Evolutionary conservation across 2,113 vertebrate genomes (phyloP).

Genomic region (Haemorhous mexicanus): DNA sequence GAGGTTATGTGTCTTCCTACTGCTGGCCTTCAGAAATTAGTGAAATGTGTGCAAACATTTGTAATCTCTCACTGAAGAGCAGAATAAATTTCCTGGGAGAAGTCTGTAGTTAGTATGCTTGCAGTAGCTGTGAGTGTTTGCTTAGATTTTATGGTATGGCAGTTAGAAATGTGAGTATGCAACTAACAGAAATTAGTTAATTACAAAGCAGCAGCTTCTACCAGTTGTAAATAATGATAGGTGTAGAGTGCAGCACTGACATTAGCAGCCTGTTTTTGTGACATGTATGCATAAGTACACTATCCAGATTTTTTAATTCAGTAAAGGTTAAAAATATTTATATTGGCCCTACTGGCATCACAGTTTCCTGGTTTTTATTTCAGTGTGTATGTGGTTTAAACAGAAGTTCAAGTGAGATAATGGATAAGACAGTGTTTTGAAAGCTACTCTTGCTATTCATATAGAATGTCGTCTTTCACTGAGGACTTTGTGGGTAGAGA

Average conservation of each 20-base stretch:
- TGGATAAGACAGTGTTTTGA: background rate
- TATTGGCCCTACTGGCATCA: background rate
- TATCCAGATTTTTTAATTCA: background rate
- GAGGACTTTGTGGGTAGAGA: background rate
- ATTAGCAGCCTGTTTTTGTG: background rate
- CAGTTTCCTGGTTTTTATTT: background rate
- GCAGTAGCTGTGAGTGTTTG: slow-evolving; percentile 5
- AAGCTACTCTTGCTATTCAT: background rate
- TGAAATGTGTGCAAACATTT: slow-evolving; percentile 26
- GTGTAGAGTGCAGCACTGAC: background rate
- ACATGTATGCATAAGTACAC: background rate
- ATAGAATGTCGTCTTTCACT: background rate
- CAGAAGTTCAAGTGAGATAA: background rate
- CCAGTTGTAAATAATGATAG: background rate
- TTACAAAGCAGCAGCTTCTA: background rate
- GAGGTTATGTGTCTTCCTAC: background rate
- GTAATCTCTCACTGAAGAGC: background rate
- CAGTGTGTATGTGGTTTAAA: background rate
- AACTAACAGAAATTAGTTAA: background rate
- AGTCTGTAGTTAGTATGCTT: background rate
- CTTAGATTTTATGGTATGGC: background rate
- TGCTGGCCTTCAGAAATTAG: background rate
- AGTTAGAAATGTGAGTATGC: background rate
- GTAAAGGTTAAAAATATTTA: background rate
- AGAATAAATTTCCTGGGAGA: slow-evolving; percentile 30